phyloP scores from a whole-genome alignment of 2,888 invertebrate genomes.

The Allacma fusca region DNA sequence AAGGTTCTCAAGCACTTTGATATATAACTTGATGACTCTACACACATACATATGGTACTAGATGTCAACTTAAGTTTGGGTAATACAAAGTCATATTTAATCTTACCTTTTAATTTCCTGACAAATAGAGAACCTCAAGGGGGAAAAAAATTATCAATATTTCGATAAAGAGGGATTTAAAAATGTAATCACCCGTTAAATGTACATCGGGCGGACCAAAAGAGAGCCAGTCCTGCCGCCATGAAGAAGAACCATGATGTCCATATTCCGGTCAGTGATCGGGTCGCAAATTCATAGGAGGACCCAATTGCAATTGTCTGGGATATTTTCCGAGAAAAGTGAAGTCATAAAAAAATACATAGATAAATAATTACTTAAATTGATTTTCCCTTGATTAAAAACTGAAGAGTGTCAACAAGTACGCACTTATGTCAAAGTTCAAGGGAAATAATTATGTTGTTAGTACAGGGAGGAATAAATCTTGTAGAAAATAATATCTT shows the following conservation, averaged over 20 bases:
- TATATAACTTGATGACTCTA: no score
- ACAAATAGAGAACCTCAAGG: no score
- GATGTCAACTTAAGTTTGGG: no score
- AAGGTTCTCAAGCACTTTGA: no score
- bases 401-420: background rate
- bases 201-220: slow-evolving; percentile 60
- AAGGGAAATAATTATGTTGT: background rate
- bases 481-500: no score
- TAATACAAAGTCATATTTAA: no score
- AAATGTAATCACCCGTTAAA: slow-evolving; percentile 62
- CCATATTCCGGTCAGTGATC: slow-evolving; percentile 60
- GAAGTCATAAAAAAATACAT: background rate
- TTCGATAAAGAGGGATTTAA: no score
- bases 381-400: no score
- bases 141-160: no score
- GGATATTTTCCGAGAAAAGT: background rate
- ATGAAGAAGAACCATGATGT: slow-evolving; percentile 61
- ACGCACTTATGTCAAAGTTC: background rate
- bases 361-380: background rate
- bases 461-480: no score
- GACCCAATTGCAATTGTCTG: slow-evolving; percentile 59
- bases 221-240: slow-evolving; percentile 57
- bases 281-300: slow-evolving; percentile 58
- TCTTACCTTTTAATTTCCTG: no score
- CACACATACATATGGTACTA: no score